Percentiles rank a stretch among this genome's conserved stretches.
Evolutionary conservation across 92 coral and sea anemone genomes (phyloP).

Genomic region (Siderastrea siderea): DNA sequence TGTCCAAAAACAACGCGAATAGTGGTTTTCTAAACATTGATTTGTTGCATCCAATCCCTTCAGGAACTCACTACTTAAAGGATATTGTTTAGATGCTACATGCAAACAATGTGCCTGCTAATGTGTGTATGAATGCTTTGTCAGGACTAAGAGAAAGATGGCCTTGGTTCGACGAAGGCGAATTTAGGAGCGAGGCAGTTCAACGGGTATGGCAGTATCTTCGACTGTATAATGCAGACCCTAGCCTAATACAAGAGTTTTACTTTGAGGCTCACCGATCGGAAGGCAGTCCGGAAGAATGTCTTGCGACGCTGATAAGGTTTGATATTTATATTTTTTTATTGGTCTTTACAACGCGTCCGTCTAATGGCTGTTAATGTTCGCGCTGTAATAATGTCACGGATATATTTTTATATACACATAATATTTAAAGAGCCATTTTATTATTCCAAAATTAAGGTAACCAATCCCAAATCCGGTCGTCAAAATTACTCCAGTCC

Average conservation of each 20-base stretch:
- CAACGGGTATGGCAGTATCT: slow-evolving; percentile 93
- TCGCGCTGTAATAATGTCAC: neutral
- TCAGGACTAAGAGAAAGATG: neutral
- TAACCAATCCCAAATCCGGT: too few species aligned
- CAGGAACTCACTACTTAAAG: too few species aligned
- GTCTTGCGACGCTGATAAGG: slow-evolving; percentile 30
- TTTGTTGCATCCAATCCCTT: too few species aligned
- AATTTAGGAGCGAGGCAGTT: slow-evolving; percentile 75
- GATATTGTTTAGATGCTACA: too few species aligned
- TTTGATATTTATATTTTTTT: neutral
- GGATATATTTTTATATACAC: too few species aligned
- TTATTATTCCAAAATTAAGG: too few species aligned
- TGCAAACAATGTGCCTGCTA: too few species aligned
- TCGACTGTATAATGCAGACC: slow-evolving; percentile 45
- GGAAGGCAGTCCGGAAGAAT: slow-evolving; percentile 5
- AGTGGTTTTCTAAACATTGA: too few species aligned
- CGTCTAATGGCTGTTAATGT: neutral
- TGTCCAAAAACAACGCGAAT: too few species aligned
- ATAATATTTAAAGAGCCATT: too few species aligned
- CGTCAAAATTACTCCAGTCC: too few species aligned
- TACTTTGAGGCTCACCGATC: neutral
- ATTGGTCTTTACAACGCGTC: neutral
- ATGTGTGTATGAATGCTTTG: too few species aligned
- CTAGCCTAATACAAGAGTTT: slow-evolving; percentile 18
- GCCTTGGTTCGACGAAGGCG: slow-evolving; percentile 73